Evolutionary conservation across 2,888 invertebrate genomes (phyloP).

Genomic region (Philonicus albiceps): DNA sequence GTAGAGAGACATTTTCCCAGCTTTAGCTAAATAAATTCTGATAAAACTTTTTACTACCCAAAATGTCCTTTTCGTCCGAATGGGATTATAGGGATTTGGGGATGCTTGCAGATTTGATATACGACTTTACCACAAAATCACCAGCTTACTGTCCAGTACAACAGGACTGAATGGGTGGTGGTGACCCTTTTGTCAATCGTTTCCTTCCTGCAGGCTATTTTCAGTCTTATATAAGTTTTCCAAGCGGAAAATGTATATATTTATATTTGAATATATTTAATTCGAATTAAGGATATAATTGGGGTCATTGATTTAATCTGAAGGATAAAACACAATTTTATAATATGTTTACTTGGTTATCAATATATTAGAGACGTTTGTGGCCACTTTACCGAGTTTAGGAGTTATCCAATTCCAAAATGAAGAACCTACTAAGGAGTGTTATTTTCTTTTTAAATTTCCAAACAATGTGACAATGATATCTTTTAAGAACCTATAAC

Average conservation of each 20-base stretch:
- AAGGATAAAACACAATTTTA: neutral
- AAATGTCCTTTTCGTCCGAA: slow-evolving; percentile 39
- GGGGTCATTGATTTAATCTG: neutral
- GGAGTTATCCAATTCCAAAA: too few species aligned
- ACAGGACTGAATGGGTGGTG: neutral
- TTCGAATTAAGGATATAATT: neutral
- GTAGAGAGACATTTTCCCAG: slow-evolving; percentile 33
- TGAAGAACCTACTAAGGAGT: too few species aligned
- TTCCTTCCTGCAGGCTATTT: neutral
- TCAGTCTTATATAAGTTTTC: neutral
- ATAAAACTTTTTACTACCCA: slow-evolving; percentile 38
- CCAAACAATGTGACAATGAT: too few species aligned
- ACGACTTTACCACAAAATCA: slow-evolving; percentile 21
- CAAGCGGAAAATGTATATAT: neutral
- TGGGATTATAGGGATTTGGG: slow-evolving; percentile 33
- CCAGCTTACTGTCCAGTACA: neutral
- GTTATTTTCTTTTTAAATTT: too few species aligned
- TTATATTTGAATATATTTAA: neutral
- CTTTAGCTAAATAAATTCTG: slow-evolving; percentile 32
- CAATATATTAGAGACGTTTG: neutral
- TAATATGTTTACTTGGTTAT: neutral
- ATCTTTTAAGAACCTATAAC: too few species aligned
- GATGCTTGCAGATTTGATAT: slow-evolving; percentile 32
- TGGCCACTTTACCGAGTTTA: too few species aligned
- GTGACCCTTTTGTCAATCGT: slow-evolving; percentile 12